Evolutionary conservation across 2,797 vertebrate genomes (phyloP).

Genomic region (Sternarchorhynchus goeldii): DNA sequence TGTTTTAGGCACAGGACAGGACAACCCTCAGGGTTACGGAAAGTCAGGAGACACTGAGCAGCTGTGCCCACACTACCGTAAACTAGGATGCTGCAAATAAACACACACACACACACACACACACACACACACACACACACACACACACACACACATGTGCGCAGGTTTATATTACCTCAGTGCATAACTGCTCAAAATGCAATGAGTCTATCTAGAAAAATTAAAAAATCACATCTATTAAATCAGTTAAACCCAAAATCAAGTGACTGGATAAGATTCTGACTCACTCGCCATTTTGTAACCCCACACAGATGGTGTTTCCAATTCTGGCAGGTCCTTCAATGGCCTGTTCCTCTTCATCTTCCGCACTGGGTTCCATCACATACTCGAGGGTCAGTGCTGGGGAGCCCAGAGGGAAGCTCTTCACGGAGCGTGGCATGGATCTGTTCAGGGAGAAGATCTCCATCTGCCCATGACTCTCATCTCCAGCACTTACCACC

Average conservation of each 20-base stretch:
- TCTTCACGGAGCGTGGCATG: conserved; percentile 83
- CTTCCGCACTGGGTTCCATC: conserved; percentile 66
- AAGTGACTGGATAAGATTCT: neutral
- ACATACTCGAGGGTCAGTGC: conserved; percentile 87
- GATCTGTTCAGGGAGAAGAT: conserved; percentile 89
- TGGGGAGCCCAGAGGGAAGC: conserved; percentile 75
- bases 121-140: conserved; percentile 4
- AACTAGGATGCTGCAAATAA: conserved; percentile 76
- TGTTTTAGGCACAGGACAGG: conserved; percentile 80
- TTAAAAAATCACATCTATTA: neutral
- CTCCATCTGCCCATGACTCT: conserved; percentile 81
- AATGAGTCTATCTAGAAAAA: too few relatives aligned
- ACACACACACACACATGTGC: too few relatives aligned
- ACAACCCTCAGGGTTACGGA: conserved; percentile 72
- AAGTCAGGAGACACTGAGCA: conserved; percentile 79
- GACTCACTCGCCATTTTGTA: conserved; percentile 86
- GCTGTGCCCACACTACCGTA: conserved; percentile 84
- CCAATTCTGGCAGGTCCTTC: conserved; percentile 60
- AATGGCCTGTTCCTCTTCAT: conserved; percentile 9
- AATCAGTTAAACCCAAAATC: too few relatives aligned
- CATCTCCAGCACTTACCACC: conserved; percentile 83
- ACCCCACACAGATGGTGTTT: conserved; percentile 83
- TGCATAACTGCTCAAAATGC: neutral
- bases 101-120: conserved; percentile 10
- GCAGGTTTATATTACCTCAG: neutral